phyloP scores from a whole-genome alignment of 1,140 invertebrate species.

The Zaprionus ghesquierei region DNA sequence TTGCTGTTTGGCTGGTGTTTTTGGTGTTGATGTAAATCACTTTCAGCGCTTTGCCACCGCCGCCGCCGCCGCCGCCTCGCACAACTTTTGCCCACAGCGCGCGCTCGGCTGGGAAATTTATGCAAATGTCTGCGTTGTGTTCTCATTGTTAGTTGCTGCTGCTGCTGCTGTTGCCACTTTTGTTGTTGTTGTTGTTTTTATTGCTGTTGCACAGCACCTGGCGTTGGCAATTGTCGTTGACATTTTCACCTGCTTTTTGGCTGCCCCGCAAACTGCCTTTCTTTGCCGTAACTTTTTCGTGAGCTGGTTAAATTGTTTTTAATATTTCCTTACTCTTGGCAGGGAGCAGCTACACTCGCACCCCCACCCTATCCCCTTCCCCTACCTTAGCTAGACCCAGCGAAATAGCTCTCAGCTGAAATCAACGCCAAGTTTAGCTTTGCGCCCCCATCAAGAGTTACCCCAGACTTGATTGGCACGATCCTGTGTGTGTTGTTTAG shows the following conservation, averaged over 20 bases:
- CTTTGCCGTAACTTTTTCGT: conserved; percentile 17
- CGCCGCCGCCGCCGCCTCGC: not conserved
- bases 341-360: not conserved
- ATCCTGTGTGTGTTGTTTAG: conserved; percentile 6
- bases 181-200: conserved; percentile 24
- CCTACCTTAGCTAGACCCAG: not conserved
- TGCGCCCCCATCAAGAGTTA: not conserved
- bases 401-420: conserved; percentile 1
- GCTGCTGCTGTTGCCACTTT: conserved; percentile 33
- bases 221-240: conserved; percentile 72
- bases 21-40: conserved; percentile 69
- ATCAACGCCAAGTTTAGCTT: conserved; percentile 3
- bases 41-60: conserved; percentile 46
- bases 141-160: conserved; percentile 38
- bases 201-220: conserved; percentile 37
- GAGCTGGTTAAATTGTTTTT: conserved; percentile 71
- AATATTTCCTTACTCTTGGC: conserved; percentile 42
- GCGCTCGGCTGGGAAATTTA: conserved; percentile 62
- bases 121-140: conserved; percentile 75
- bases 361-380: not conserved
- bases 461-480: conserved; percentile 47
- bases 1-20: conserved; percentile 11
- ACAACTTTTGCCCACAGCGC: conserved; percentile 70
- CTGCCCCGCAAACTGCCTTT: conserved; percentile 22
- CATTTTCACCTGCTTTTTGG: conserved; percentile 67